Evolutionary conservation across 1,140 invertebrate species (phyloP).

Genomic region (Drosophila ambigua): DNA sequence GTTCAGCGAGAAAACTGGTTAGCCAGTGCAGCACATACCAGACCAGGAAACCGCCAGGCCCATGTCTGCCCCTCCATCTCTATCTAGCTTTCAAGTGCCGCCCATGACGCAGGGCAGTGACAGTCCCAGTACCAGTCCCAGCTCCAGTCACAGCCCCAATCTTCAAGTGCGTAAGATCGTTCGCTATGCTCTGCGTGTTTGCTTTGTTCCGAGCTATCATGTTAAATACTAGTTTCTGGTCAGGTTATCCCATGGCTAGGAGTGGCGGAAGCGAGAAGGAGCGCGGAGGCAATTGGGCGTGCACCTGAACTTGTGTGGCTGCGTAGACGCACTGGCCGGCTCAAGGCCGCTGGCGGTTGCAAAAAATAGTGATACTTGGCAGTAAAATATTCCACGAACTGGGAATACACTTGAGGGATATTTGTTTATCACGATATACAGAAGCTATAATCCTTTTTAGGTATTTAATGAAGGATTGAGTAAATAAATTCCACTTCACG

Average conservation of each 20-base stretch:
- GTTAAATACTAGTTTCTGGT: slow-evolving; percentile 52
- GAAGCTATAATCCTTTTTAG: too few relatives aligned
- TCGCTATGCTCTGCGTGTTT: slow-evolving; percentile 11
- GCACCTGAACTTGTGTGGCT: slow-evolving; percentile 70
- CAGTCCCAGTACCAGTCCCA: too few relatives aligned
- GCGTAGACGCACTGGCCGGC: slow-evolving; percentile 47
- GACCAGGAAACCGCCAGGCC: slow-evolving; percentile 42
- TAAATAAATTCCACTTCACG: too few relatives aligned
- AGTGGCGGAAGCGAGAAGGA: background rate
- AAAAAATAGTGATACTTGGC: background rate
- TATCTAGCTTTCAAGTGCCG: slow-evolving; percentile 27
- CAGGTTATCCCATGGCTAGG: slow-evolving; percentile 20
- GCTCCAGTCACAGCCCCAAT: slow-evolving; percentile 16
- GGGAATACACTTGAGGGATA: slow-evolving; percentile 7
- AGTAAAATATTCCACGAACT: background rate
- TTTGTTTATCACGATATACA: too few relatives aligned
- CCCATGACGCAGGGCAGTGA: slow-evolving; percentile 41
- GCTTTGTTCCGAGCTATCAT: slow-evolving; percentile 11
- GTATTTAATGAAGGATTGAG: too few relatives aligned
- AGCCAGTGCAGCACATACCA: slow-evolving; percentile 34
- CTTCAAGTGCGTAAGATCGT: slow-evolving; percentile 37
- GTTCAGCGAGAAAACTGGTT: slow-evolving; percentile 52
- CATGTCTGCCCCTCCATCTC: background rate
- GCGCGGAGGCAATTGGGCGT: slow-evolving; percentile 31
- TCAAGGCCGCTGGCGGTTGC: slow-evolving; percentile 52